Evolutionary conservation across 2,888 invertebrate species (phyloP), one percentile per base, ranked within the genome.

Genomic region (Rhamnusium bicolor): DNA sequence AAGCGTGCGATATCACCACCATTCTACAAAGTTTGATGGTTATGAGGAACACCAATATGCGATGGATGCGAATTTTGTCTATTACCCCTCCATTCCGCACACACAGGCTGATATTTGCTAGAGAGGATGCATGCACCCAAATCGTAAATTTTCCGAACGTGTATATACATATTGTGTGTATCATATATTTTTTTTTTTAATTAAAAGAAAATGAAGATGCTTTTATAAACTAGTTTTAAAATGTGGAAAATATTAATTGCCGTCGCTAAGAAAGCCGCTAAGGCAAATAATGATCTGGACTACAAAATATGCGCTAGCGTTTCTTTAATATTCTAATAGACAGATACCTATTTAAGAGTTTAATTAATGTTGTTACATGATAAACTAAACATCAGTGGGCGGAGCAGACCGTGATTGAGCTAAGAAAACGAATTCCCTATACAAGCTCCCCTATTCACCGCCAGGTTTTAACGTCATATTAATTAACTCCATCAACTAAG

Each of bases 331-430:
- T 85, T 84, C 85, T 85, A 85, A 85, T 85, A 82, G 84, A 83
- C 83, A 79, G 82, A 83, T 83, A 82, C 84, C 84, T 84, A 84
- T 85, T 85, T 85, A 85, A 84, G 85, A 83, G 79, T 84, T 85
- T 84, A 85, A 85, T 85, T 85, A 85, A 85, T 85, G 84, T 85
- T 84, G 85, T 85, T 84, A 83, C 83, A 83, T 79, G 83, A 85
- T 83, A 84, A 83, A 83, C 82, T 82, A 83, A 84, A 84, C 83
- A 83, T 82, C 80, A 77, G 79, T 80, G 77, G 85, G 85, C 85
- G 85, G 83, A 81, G 76, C 80, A 71, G 73, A 65, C 72, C 77
- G 79, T 83, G 84, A 85, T 84, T 82, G 83, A 84, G 80, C 77
- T 58, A 21, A 79, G 77, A 79, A 76, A 79, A 77, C 76, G 72